Evolutionary conservation across 1,140 invertebrate genomes (phyloP).

Genomic region (Drosophila bocki): DNA sequence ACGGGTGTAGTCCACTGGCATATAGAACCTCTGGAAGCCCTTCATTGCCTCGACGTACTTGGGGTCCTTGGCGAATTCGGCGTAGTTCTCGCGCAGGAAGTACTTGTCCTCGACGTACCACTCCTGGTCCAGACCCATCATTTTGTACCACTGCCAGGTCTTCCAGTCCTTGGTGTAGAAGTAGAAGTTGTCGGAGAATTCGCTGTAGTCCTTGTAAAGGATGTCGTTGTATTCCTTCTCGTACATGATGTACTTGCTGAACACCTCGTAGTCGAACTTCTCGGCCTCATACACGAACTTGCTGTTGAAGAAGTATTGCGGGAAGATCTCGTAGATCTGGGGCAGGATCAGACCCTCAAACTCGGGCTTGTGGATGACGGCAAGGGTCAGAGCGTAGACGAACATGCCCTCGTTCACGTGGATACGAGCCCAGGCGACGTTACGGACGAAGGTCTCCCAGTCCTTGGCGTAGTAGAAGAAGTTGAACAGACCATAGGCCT

Average conservation of each 20-base stretch:
- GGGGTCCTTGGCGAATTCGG: not conserved
- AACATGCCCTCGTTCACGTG: constrained; percentile 19
- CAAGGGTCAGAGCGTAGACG: constrained; percentile 11
- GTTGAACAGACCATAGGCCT: constrained; percentile 15
- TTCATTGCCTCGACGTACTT: constrained; percentile 1
- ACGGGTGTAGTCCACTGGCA: not conserved
- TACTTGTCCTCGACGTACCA: constrained; percentile 6
- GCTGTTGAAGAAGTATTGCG: constrained; percentile 13
- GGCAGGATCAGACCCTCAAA: constrained; percentile 13
- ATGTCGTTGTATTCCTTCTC: constrained; percentile 14
- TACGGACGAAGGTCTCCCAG: constrained; percentile 9
- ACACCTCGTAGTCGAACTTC: constrained; percentile 11
- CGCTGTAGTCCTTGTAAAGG: constrained; percentile 9
- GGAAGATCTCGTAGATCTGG: constrained; percentile 14
- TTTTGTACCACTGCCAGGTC: constrained; percentile 3
- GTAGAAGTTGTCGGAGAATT: not conserved
- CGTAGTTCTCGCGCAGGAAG: constrained; percentile 1
- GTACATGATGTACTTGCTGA: constrained; percentile 7
- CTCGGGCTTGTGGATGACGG: constrained; percentile 11
- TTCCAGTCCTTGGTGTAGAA: constrained; percentile 7
- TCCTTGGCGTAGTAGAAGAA: constrained; percentile 21
- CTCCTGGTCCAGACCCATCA: constrained; percentile 1
- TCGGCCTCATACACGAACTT: constrained; percentile 10
- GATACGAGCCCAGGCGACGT: constrained; percentile 10
- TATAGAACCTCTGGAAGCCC: not conserved